Evolutionary conservation across 1,140 invertebrate genomes (phyloP), one percentile per base, ranked within the genome.

Genomic region (Heterodera schachtii): DNA sequence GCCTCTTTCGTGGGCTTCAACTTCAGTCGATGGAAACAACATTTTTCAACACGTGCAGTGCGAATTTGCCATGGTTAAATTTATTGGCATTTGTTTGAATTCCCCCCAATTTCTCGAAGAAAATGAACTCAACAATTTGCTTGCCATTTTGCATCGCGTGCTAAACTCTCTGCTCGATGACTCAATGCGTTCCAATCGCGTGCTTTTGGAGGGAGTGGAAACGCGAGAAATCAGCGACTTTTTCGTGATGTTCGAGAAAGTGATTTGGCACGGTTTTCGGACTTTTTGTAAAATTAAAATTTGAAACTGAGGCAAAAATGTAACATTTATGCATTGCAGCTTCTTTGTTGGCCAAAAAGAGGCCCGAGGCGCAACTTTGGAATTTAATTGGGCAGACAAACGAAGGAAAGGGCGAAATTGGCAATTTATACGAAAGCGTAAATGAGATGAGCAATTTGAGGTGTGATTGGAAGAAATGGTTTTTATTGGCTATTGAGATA

Each of bases 161-260:
- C 79, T 81, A 2, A 81, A 81, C 21, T 81, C 79, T 67, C 71
- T 81, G 64, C 70, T 81, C 69, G 75, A 81, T 43, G 79, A 80
- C 75, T n/a, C 67, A n/a, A 80, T 81, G 21, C 49, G 79, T 21
- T 31, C 69, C 13, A 81, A 71, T 67, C n/a, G 79, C 19, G 66
- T 75, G 5, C 31, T 71, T 41, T 46, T 78, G 31, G 73, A 73
- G 8, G 67, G 60, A 43, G 79, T 73, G 46, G 79, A 81, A 66
- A 73, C 71, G 9, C 71, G 70, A 31, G 79, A 73, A n/a, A 52
- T 81, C 75, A 67, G 13, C 69, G 79, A 81, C 74, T 73, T 81
- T 52, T 77, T 81, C 47, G 44, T 81, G 11, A 81, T 81, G 19
- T 49, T 81, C 11, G 79, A 81, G 49, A 81, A 81, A 67, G 31